These are phyloP conservation scores for Hirudo medicinalis DNA, from an alignment of 1,140 invertebrate genomes.

Conservation along the genomic window DNA sequence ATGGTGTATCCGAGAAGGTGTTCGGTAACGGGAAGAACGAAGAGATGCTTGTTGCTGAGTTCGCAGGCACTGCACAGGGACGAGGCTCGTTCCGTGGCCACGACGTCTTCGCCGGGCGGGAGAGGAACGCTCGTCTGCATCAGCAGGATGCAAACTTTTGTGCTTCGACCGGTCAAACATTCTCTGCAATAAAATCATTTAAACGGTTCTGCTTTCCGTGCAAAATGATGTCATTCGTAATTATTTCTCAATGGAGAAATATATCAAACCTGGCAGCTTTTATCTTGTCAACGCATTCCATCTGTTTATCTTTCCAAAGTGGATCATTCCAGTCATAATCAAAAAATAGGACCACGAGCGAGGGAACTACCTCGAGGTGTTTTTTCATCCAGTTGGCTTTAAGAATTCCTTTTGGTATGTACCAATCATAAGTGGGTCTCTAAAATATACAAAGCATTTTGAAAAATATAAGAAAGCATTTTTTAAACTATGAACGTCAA, in stretches of 20 bases:
- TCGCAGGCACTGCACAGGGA: constrained; percentile 78
- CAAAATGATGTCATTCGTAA: too few relatives aligned
- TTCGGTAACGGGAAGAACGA: constrained; percentile 75
- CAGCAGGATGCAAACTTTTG: constrained; percentile 73
- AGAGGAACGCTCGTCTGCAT: constrained; percentile 62
- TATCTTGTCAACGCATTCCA: constrained; percentile 78
- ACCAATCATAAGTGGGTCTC: constrained; percentile 83
- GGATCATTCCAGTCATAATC: constrained; percentile 93
- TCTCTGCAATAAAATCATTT: constrained; percentile 41
- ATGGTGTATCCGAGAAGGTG: constrained; percentile 65
- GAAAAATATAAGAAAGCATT: neutral
- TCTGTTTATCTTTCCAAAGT: constrained; percentile 80
- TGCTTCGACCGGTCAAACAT: constrained; percentile 61
- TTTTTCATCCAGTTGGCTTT: constrained; percentile 92
- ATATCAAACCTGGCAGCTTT: constrained; percentile 60
- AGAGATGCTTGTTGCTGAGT: constrained; percentile 76
- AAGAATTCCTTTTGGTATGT: constrained; percentile 86
- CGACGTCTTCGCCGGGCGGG: constrained; percentile 67
- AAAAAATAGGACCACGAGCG: constrained; percentile 83
- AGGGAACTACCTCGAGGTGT: constrained; percentile 74
- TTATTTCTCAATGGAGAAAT: neutral
- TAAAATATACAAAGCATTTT: constrained; percentile 27
- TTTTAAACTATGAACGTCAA: neutral
- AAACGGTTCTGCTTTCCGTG: neutral
- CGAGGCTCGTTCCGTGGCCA: constrained; percentile 72